phyloP scores from a whole-genome alignment of 1,140 invertebrate genomes.

The Pogonognathellus flavescens region DNA sequence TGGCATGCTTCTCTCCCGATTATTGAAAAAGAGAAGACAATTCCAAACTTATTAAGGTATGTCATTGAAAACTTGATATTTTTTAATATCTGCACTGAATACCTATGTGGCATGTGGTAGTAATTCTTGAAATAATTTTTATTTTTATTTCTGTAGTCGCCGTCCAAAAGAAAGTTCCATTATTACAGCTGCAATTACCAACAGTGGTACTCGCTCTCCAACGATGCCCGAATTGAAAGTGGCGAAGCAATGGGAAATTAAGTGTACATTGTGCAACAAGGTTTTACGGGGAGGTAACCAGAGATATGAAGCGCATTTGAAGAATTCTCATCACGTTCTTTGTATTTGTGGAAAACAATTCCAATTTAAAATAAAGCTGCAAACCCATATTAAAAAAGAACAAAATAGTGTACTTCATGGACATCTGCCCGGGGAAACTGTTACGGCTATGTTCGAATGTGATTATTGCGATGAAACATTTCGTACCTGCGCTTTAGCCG shows the following conservation, averaged over 20 bases:
- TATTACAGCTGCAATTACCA: not conserved
- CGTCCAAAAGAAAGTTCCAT: not conserved
- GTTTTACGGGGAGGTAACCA: slow-evolving; percentile 26
- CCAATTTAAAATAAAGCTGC: slow-evolving; percentile 4
- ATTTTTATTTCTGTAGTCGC: not conserved
- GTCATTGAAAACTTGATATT: not conserved
- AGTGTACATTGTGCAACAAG: slow-evolving; percentile 32
- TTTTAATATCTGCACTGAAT: not conserved
- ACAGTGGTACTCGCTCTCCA: not conserved
- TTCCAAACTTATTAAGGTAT: not conserved
- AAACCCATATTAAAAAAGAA: slow-evolving; percentile 16
- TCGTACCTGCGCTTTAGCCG: not conserved
- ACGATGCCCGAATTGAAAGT: not conserved
- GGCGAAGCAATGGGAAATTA: slow-evolving; percentile 43
- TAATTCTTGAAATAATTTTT: not conserved
- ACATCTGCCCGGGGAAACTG: not conserved
- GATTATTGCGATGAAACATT: slow-evolving; percentile 55
- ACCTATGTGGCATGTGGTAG: not conserved
- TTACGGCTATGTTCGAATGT: slow-evolving; percentile 33
- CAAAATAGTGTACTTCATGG: not conserved
- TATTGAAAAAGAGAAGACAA: not conserved
- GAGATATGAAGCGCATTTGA: slow-evolving; percentile 49
- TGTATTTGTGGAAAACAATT: slow-evolving; percentile 46
- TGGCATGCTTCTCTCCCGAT: not conserved
- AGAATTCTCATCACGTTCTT: slow-evolving; percentile 38